These are phyloP conservation scores for Limnephilus auricula DNA, from an alignment of 2,888 invertebrate species.

Conservation along the genomic window DNA sequence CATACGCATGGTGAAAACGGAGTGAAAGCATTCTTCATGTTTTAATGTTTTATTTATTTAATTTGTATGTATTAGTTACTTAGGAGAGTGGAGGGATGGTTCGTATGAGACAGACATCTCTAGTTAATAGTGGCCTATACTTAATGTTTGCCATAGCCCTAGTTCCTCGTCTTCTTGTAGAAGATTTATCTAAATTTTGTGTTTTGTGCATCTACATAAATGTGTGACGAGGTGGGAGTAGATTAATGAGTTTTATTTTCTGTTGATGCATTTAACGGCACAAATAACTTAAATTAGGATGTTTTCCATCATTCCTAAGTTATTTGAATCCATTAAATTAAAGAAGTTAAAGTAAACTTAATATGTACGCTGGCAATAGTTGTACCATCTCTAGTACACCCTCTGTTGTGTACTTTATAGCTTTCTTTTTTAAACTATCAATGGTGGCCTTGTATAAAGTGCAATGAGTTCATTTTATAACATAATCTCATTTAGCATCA, in stretches of 20 bases:
- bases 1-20: conserved; percentile 36
- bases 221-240: neutral
- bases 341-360: neutral
- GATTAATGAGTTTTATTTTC: conserved; percentile 1
- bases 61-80: neutral
- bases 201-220: neutral
- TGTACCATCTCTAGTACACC: neutral
- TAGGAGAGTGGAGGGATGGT: neutral
- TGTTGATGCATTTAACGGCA: neutral
- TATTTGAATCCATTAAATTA: conserved; percentile 16
- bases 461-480: conserved; percentile 14
- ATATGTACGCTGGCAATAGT: neutral
- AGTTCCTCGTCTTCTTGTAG: conserved; percentile 23
- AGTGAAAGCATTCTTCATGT: conserved; percentile 41
- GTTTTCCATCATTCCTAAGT: conserved; percentile 21
- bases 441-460: conserved; percentile 43
- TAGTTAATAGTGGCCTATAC: conserved; percentile 29
- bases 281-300: conserved; percentile 24
- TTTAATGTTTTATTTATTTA: conserved; percentile 14
- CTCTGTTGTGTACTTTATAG: neutral
- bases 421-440: conserved; percentile 4
- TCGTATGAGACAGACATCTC: neutral
- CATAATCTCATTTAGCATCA: conserved; percentile 3
- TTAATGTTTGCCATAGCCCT: conserved; percentile 26
- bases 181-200: neutral